Conservation (phyloP, 2,888 invertebrate species). For the Calameuta idolon region DNA sequence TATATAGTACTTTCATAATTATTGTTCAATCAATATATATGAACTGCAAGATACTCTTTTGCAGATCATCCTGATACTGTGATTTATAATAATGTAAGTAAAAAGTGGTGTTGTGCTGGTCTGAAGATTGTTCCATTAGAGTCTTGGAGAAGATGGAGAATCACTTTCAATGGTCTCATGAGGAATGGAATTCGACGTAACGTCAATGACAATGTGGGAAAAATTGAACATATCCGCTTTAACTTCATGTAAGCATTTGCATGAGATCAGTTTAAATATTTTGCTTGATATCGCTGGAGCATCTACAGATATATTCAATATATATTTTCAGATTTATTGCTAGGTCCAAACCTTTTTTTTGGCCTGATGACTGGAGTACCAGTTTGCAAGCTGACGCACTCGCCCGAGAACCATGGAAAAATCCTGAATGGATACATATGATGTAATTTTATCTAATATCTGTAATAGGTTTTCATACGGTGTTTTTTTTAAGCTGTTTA, state of each 20-base stretch:
- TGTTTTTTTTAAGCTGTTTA: conserved; percentile 9
- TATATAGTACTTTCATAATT: conserved; percentile 11
- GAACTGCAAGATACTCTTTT: conserved; percentile 23
- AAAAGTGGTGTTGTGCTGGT: conserved; percentile 73
- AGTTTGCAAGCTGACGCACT: conserved; percentile 71
- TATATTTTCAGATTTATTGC: conserved; percentile 71
- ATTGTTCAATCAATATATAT: not conserved
- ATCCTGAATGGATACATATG: conserved; percentile 70
- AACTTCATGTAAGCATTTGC: conserved; percentile 72
- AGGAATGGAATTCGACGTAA: conserved; percentile 65
- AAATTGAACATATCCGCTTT: conserved; percentile 68
- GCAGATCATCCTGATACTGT: conserved; percentile 71
- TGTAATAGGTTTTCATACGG: not conserved
- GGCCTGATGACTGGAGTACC: conserved; percentile 72
- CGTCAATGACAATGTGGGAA: conserved; percentile 51
- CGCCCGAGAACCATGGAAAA: conserved; percentile 72
- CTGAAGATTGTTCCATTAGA: conserved; percentile 75
- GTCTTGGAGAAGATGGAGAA: conserved; percentile 72
- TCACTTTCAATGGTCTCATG: conserved; percentile 79
- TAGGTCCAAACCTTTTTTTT: conserved; percentile 66
- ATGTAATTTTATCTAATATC: conserved; percentile 63
- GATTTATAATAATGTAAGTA: conserved; percentile 62
- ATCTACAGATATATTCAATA: conserved; percentile 8
- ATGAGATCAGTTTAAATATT: not conserved
- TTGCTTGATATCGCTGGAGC: not conserved